Evolutionary conservation across 2,113 vertebrate species (phyloP), one percentile per base, ranked within the genome.

Genomic region (Antigone vipio): DNA sequence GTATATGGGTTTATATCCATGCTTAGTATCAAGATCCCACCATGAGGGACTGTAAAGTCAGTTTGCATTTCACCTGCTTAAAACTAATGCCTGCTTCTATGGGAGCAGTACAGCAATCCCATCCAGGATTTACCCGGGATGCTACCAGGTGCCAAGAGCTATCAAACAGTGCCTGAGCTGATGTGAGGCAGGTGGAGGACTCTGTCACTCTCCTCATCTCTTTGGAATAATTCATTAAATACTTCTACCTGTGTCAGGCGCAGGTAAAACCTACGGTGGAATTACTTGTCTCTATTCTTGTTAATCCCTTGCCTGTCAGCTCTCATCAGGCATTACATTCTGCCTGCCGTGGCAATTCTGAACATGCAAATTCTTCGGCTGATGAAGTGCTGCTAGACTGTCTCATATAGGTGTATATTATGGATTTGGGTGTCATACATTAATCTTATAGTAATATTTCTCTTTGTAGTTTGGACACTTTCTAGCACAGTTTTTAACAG

Each of bases 271-370:
- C 77, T 18, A 66, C 0, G 4, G 34, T 83, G 84, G 86, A 93
- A 94, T 96, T 79, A 76, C 62, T 93, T 91, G 80, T 93, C 91
- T 93, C 32, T 95, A n/a, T 79, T 93, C 92, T 73, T 23, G 29
- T 85, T 97, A 97, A 97, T 97, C 95, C 92, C 62, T 30, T 87
- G 96, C 92, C 94, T 97, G 97, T 93, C 97, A 97, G 91, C 80
- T 95, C 93, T 96, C 89, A 79, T 92, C 95, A 95, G 92, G 83
- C 86, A 78, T 95, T 96, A 94, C 91, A 78, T 91, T 56, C 77
- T 89, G 86, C 81, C 94, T 79, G 92, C 91, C 77, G 20, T 67
- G 47, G 73, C 91, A 84, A 26, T 69, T 87, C 69, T 8, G 7
- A 89, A 76, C 89, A 66, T 96, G 97, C 89, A 96, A 93, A 96